Evolutionary conservation across 2,888 invertebrate species (phyloP).

Genomic region (Acanthoscelides obtectus): DNA sequence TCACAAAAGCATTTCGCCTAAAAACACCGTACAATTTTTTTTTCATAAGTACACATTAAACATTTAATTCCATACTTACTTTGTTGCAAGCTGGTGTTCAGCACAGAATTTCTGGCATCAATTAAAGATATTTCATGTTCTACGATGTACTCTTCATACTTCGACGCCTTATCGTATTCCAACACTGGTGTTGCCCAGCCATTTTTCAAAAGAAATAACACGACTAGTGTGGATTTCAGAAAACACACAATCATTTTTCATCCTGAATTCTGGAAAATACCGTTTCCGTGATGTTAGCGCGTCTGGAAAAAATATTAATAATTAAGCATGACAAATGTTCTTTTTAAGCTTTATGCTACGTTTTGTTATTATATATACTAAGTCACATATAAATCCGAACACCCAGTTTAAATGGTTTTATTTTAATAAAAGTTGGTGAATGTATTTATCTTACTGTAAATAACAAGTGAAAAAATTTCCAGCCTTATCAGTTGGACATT

Average conservation of each 20-base stretch:
- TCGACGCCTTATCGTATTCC: slow-evolving; percentile 30
- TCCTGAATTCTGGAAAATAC: slow-evolving; percentile 13
- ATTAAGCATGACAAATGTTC: neutral
- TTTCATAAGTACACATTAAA: too few relatives aligned
- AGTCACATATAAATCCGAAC: too few relatives aligned
- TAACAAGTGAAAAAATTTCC: too few relatives aligned
- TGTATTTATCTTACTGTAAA: too few relatives aligned
- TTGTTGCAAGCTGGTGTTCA: slow-evolving; percentile 46
- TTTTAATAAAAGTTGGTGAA: too few relatives aligned
- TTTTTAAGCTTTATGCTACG: too few relatives aligned
- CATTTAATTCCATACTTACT: slow-evolving; percentile 36
- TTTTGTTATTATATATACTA: too few relatives aligned
- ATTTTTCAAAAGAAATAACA: slow-evolving; percentile 18
- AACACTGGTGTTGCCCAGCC: slow-evolving; percentile 26
- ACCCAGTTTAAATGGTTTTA: too few relatives aligned
- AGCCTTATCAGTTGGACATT: too few relatives aligned
- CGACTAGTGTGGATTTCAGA: slow-evolving; percentile 13
- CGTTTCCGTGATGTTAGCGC: neutral
- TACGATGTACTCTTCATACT: slow-evolving; percentile 57
- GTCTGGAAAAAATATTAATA: slow-evolving; percentile 5
- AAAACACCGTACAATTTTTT: too few relatives aligned
- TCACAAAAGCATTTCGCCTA: too few relatives aligned
- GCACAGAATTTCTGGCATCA: slow-evolving; percentile 55
- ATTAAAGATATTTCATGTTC: slow-evolving; percentile 60
- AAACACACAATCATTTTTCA: slow-evolving; percentile 29